Evolutionary conservation across 2,888 invertebrate species (phyloP).

Genomic region (Didymodactylos carnosus): DNA sequence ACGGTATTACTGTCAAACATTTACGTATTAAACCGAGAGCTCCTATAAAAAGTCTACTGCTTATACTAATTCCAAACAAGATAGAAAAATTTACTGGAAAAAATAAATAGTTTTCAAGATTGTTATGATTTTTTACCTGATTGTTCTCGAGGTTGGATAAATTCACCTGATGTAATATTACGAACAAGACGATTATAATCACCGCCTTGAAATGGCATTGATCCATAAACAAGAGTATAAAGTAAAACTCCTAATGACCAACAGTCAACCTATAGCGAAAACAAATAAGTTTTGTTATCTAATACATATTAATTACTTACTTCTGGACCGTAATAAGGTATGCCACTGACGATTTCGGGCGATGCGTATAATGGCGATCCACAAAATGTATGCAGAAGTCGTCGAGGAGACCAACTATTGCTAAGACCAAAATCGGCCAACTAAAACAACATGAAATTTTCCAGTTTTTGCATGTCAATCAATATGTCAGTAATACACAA

Average conservation of each 20-base stretch:
- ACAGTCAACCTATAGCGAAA: conserved; percentile 37
- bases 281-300: neutral
- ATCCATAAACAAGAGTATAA: conserved; percentile 91
- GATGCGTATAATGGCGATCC: conserved; percentile 89
- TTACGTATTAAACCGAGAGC: conserved; percentile 79
- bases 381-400: conserved; percentile 68
- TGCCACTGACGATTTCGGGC: conserved; percentile 88
- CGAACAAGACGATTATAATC: conserved; percentile 87
- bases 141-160: conserved; percentile 80
- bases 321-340: conserved; percentile 88
- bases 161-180: conserved; percentile 89
- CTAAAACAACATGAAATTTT: conserved; percentile 35
- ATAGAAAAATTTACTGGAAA: too few species aligned
- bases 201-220: conserved; percentile 95
- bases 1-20: conserved; percentile 76
- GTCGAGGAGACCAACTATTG: conserved; percentile 75
- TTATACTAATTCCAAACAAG: neutral
- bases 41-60: conserved; percentile 42
- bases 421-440: conserved; percentile 97
- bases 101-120: too few species aligned
- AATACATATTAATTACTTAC: neutral
- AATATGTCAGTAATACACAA: neutral
- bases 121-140: conserved; percentile 44
- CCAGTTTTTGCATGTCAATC: neutral
- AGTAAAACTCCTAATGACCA: conserved; percentile 84